Conservation (phyloP, 2,888 invertebrate species). For the Chrysomela aeneicollis region DNA sequence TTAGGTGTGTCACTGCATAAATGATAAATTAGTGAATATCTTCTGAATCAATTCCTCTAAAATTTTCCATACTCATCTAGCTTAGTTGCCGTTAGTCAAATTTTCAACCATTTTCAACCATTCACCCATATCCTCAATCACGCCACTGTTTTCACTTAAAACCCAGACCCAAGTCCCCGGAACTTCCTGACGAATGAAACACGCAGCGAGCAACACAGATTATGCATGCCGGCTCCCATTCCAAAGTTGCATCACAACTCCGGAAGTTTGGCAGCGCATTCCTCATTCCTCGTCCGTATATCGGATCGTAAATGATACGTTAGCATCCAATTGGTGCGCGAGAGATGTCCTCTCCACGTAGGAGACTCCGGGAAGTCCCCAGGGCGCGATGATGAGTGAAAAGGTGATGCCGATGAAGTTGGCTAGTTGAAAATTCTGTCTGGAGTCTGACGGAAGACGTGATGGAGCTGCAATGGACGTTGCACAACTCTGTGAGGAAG, state of each 20-base stretch:
- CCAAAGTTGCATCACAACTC: not conserved
- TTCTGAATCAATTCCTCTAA: no score
- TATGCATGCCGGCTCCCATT: not conserved
- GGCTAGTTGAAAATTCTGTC: conserved; percentile 48
- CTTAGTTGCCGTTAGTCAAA: no score
- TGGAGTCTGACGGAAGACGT: conserved; percentile 34
- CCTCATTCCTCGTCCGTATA: not conserved
- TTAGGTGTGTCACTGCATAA: no score
- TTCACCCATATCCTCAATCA: no score
- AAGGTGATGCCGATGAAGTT: conserved; percentile 51
- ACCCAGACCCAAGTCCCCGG: no score
- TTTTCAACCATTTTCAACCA: no score
- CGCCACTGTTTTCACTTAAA: no score
- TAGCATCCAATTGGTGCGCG: not conserved
- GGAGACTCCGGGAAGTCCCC: conserved; percentile 41
- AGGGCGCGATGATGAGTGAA: conserved; percentile 50
- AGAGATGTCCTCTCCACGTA: conserved; percentile 20
- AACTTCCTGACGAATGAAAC: no score
- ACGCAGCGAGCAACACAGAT: not conserved
- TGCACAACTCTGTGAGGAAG: no score
- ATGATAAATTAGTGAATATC: no score
- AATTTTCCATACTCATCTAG: no score
- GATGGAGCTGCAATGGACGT: conserved; percentile 43
- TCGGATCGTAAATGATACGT: not conserved
- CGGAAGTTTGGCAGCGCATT: not conserved